phyloP scores from a whole-genome alignment of 2,113 vertebrate species.

The Peromyscus polionotus region DNA sequence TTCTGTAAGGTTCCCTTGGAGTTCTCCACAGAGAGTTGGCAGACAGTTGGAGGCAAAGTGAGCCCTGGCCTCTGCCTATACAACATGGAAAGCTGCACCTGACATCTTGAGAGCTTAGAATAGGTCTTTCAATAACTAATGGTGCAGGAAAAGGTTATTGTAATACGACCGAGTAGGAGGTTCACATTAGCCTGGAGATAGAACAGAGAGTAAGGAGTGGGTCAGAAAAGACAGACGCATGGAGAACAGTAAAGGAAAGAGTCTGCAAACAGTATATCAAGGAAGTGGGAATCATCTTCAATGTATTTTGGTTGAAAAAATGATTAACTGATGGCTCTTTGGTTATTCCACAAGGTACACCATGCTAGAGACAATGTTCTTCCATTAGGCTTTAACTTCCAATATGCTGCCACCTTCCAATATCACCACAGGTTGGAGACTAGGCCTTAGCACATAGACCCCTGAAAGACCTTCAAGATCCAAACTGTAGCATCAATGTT shows the following conservation, averaged over 20 bases:
- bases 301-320: background rate
- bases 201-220: background rate
- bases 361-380: background rate
- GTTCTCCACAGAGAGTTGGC: background rate
- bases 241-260: background rate
- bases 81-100: accelerated
- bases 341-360: background rate
- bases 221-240: background rate
- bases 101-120: background rate
- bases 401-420: background rate
- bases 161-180: background rate
- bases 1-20: slow-evolving; percentile 46
- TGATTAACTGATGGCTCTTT: background rate
- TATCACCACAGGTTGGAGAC: background rate
- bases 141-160: background rate
- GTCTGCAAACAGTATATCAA: background rate
- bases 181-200: background rate
- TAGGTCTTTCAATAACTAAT: background rate
- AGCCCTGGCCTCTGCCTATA: background rate
- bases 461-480: too few species aligned
- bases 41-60: background rate
- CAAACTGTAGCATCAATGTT: background rate
- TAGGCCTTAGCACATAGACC: background rate
- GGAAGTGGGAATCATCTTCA: background rate
- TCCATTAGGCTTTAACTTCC: background rate